Conservation (phyloP, 2,113 vertebrate genomes). For the Zapus hudsonius region DNA sequence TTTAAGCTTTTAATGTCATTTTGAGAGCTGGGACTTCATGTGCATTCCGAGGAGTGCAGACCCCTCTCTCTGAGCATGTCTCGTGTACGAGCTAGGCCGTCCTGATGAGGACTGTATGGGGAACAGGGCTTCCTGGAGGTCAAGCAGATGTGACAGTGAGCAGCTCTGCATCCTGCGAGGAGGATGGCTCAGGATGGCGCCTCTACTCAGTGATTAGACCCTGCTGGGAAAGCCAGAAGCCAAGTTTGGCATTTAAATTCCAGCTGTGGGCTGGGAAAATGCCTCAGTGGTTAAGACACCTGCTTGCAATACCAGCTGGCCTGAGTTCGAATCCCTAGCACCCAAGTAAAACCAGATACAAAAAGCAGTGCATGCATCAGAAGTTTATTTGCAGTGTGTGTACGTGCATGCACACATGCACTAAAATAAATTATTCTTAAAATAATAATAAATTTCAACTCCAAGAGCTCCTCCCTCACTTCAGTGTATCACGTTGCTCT, state of each 20-base stretch:
- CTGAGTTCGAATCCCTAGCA: too few relatives aligned
- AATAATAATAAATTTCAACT: background rate
- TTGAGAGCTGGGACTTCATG: conserved; percentile 47
- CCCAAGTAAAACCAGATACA: too few relatives aligned
- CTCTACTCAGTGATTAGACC: background rate
- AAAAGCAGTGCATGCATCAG: too few relatives aligned
- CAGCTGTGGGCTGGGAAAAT: background rate
- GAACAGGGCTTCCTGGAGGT: background rate
- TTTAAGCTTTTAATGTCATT: background rate
- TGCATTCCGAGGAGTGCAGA: background rate
- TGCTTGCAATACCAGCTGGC: too few relatives aligned
- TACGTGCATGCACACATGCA: too few relatives aligned
- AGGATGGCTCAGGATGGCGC: background rate
- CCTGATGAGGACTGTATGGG: background rate
- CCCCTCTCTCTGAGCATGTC: accelerated
- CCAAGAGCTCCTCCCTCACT: background rate
- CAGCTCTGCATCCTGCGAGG: background rate
- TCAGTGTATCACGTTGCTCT: background rate
- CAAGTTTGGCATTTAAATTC: background rate
- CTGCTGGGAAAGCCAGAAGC: background rate
- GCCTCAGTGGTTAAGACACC: too few relatives aligned
- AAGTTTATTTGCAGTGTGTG: too few relatives aligned
- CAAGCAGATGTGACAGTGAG: background rate
- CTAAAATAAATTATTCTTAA: too few relatives aligned
- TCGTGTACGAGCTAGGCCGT: background rate